Base-by-base conservation (phyloP, 2,113 vertebrate genomes). In the Tragelaphus strepsiceros region DNA sequence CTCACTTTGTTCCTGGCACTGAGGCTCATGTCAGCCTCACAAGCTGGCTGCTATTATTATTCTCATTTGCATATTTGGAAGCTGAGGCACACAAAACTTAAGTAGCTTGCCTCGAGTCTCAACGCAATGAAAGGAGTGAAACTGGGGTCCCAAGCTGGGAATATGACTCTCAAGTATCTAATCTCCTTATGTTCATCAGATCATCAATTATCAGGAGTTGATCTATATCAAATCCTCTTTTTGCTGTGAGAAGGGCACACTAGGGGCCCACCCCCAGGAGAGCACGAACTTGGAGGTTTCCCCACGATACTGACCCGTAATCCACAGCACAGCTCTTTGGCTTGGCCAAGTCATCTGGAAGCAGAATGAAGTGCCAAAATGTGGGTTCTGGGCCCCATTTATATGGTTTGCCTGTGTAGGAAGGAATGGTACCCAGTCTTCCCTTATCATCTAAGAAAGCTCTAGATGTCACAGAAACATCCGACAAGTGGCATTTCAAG, bases 311-410 rank as follows among this genome's bases (percentile, higher is more conserved):
- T 26, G 28, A 15, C 13, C n/a, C 5, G 19, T 19, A 56, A 30
- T 35, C 28, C 35, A 32, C 14, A 49, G 67, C n/a, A 15, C 2
- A 2, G 26, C 24, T 80, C 30, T 5, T 10, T 1, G 56, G 35
- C 17, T 46, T 13, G 15, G 17, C 22, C 21, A 5, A 4, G 0
- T 13, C 10, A 17, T 6, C 4, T 58, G 13, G 35, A 64, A 28
- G 7, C 6, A 64, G 28, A 28, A 8, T 2, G 3, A 77, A 13
- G 30, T 2, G 6, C 35, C 11, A 10, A 30, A 17, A 7, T 1
- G 16, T 43, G 26, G 9, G 24, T 6, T 24, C 53, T 58, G 26
- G 43, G 24, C 12, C 6, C 16, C 24, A 2, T 54, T 10, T 14
- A 5, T 77, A 35, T 16, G 35, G 39, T 15, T 43, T 35, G 21